Evolutionary conservation across 2,797 vertebrate genomes (phyloP).

Genomic region (Labroides dimidiatus): DNA sequence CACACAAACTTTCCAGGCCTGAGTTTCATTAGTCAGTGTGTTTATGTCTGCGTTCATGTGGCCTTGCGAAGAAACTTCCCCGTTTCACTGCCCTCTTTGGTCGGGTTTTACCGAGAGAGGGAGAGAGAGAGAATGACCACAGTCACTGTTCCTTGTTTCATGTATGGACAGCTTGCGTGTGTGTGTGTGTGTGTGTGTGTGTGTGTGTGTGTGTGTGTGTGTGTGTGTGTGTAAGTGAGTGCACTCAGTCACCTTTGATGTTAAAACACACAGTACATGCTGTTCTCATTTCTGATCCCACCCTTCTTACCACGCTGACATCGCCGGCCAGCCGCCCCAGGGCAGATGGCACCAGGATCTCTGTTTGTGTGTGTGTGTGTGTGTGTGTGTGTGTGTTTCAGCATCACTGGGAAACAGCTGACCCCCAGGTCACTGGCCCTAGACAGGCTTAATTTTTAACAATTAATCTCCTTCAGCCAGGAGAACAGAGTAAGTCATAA

Average conservation of each 20-base stretch:
- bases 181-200: no score
- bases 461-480: slow-evolving; percentile 82
- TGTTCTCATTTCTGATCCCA: slow-evolving; percentile 76
- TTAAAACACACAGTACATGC: slow-evolving; percentile 76
- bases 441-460: slow-evolving; percentile 84
- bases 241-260: slow-evolving; percentile 76
- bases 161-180: slow-evolving; percentile 73
- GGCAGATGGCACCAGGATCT: slow-evolving; percentile 75
- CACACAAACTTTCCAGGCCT: slow-evolving; percentile 76
- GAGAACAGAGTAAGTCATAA: slow-evolving; percentile 58
- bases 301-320: slow-evolving; percentile 66
- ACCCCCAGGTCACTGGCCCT: slow-evolving; percentile 76
- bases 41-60: slow-evolving; percentile 87
- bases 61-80: slow-evolving; percentile 79
- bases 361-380: slow-evolving; percentile 33
- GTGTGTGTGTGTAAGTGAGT: slow-evolving; percentile 37
- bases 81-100: slow-evolving; percentile 78
- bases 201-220: slow-evolving; percentile 36
- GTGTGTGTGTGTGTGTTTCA: slow-evolving; percentile 55
- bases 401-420: slow-evolving; percentile 69
- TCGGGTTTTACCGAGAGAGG: slow-evolving; percentile 68
- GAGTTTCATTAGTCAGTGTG: slow-evolving; percentile 84
- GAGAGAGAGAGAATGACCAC: slow-evolving; percentile 57
- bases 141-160: slow-evolving; percentile 59
- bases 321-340: slow-evolving; percentile 57